Percentiles rank a stretch among this genome's conserved stretches.
These are phyloP conservation scores for Pholis gunnellus DNA, from an alignment of 2,113 vertebrate species.

Conservation along the genomic window DNA sequence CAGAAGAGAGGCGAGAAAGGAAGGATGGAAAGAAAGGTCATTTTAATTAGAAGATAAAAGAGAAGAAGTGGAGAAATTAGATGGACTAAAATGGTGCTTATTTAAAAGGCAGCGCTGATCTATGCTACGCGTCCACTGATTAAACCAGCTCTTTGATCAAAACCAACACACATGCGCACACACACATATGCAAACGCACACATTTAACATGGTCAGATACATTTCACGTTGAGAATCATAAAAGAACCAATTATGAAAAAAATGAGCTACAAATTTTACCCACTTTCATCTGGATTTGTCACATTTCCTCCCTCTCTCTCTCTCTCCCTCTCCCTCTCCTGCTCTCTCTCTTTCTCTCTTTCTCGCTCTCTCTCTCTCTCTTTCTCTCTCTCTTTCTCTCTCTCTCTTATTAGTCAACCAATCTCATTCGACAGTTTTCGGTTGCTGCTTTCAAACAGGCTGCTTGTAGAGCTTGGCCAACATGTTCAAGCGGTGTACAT, in stretches of 20 bases:
- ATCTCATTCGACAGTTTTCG: neutral
- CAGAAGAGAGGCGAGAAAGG: neutral
- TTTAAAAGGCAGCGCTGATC: constrained; percentile 49
- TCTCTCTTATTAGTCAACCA: neutral
- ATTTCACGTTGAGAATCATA: constrained; percentile 53
- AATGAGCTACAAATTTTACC: constrained; percentile 47
- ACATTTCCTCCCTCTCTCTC: neutral
- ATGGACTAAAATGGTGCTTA: constrained; percentile 27
- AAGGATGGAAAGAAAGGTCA: neutral
- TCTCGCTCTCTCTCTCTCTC: neutral
- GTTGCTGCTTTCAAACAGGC: constrained; percentile 7
- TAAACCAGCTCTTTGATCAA: constrained; percentile 56
- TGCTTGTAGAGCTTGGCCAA: neutral
- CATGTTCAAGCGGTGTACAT: no score
- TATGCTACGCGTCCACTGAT: constrained; percentile 35
- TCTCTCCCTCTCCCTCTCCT: neutral
- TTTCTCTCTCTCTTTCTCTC: neutral
- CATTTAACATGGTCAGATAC: constrained; percentile 58
- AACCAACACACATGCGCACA: constrained; percentile 5
- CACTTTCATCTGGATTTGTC: constrained; percentile 46
- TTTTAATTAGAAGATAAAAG: constrained; percentile 38
- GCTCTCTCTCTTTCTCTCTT: neutral
- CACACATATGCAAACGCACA: neutral
- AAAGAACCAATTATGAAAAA: constrained; percentile 58
- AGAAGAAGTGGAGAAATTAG: constrained; percentile 7